Evolutionary conservation across 2,888 invertebrate genomes (phyloP), one percentile per base, ranked within the genome.

Genomic region (Malachius bipustulatus): DNA sequence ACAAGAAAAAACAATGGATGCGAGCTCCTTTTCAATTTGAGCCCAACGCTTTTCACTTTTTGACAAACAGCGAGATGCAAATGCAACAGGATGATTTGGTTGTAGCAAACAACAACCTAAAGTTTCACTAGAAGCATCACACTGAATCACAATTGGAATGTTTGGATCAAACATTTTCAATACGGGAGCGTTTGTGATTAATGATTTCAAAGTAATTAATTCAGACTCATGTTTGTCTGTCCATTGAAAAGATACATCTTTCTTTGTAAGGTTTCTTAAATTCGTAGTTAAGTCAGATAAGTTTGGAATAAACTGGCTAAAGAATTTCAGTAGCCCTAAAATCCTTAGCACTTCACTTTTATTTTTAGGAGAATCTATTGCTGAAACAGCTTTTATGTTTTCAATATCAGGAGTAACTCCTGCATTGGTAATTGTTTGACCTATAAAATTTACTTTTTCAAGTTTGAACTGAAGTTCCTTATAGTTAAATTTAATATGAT

Each of bases 1-100:
- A 34, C 47, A 49, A 2, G 47, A 50, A 41, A 54, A 54, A 3
- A 42, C 44, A 26, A 57, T 56, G 1, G 50, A 48, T 10, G 54
- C 30, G 4, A 50, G 35, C 35, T 58, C 54, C 38, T 57, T 57
- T 35, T 57, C 55, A 11, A 57, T 56, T 38, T 54, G 52, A 9
- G 53, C 47, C 37, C 49, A 56, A 4, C 38, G 47, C n/a, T 31
- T 16, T 34, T 46, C 43, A 16, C 37, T 11, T 14, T 39, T 36
- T 29, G 11, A 40, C 24, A 46, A 30, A 30, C 31, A 35, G 16
- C 42, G 11, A 11, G 45, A 44, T 3, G 41, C 43, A 37, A 39
- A 47, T 12, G 36, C 12, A n/a, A 50, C 34, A n/a, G 45, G 45
- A 30, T 44, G 38, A 15, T 31, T 36, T n/a, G 37, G 15, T 28